Evolutionary conservation across 1,140 invertebrate species (phyloP).

Genomic region (Grapholita molesta): DNA sequence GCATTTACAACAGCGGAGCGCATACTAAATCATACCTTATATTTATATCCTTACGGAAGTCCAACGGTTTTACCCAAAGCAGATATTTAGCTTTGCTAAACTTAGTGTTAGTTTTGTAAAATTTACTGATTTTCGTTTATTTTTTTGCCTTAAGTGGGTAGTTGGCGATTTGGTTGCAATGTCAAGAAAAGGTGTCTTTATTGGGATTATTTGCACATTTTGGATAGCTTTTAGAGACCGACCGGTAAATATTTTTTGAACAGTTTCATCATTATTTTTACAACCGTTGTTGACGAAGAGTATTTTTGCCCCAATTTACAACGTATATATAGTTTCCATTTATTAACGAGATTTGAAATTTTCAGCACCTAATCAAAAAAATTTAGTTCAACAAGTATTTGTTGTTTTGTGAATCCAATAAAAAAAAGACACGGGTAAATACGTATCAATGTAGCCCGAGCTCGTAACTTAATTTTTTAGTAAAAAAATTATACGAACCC

Average conservation of each 20-base stretch:
- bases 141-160: constrained; percentile 1
- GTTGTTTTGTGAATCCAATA: no score
- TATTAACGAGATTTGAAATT: no score
- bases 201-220: not conserved
- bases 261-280: not conserved
- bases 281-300: not conserved
- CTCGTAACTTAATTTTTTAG: no score
- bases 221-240: not conserved
- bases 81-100: not conserved
- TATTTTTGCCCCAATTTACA: no score
- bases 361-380: no score
- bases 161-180: not conserved
- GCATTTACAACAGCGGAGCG: not conserved
- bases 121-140: constrained; percentile 4
- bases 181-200: not conserved
- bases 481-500: no score
- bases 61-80: not conserved
- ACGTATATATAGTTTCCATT: no score
- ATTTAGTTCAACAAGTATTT: no score
- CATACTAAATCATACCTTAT: not conserved
- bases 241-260: not conserved
- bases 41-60: not conserved
- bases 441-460: no score
- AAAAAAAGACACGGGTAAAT: no score
- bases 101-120: constrained; percentile 3